phyloP scores from a whole-genome alignment of 2,797 vertebrate species.

The Falco berigora region DNA sequence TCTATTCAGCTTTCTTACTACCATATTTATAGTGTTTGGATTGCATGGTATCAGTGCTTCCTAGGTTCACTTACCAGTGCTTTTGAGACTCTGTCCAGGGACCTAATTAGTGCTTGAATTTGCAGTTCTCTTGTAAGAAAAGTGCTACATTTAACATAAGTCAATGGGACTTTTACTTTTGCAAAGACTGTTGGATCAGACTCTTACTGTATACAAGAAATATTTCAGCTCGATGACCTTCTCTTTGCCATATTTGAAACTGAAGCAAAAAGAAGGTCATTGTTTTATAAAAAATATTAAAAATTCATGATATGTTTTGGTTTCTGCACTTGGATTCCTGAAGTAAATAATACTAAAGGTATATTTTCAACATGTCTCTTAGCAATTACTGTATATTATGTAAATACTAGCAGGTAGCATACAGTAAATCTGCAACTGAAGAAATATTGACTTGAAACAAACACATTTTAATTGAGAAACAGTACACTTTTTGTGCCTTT shows the following conservation, averaged over 20 bases:
- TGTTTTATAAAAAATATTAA: constrained; percentile 63
- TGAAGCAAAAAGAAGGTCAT: constrained; percentile 41
- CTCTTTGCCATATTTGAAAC: constrained; percentile 29
- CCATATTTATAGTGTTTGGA: constrained; percentile 40
- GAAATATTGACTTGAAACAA: constrained; percentile 38
- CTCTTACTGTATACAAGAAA: constrained; percentile 28
- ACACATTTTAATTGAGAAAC: constrained; percentile 45
- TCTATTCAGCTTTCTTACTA: constrained; percentile 6
- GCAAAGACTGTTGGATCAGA: constrained; percentile 36
- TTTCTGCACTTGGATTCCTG: constrained; percentile 58
- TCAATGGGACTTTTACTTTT: constrained; percentile 51
- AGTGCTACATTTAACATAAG: constrained; percentile 52
- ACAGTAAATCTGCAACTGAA: constrained; percentile 51
- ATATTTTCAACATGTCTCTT: constrained; percentile 51
- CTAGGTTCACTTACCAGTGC: neutral
- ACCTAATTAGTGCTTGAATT: constrained; percentile 55
- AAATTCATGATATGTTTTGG: constrained; percentile 51
- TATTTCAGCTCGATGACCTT: constrained; percentile 13
- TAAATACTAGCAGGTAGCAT: constrained; percentile 52
- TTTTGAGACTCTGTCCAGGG: constrained; percentile 34
- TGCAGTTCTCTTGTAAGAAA: constrained; percentile 47
- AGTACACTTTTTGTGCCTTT: constrained; percentile 20
- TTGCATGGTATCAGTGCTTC: constrained; percentile 25
- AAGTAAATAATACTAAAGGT: constrained; percentile 62
- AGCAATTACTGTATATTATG: constrained; percentile 56